Percentiles rank a stretch among this genome's conserved stretches.
These are phyloP conservation scores for Ophion ventricosus DNA, from an alignment of 2,888 invertebrate genomes.

Conservation along the genomic window DNA sequence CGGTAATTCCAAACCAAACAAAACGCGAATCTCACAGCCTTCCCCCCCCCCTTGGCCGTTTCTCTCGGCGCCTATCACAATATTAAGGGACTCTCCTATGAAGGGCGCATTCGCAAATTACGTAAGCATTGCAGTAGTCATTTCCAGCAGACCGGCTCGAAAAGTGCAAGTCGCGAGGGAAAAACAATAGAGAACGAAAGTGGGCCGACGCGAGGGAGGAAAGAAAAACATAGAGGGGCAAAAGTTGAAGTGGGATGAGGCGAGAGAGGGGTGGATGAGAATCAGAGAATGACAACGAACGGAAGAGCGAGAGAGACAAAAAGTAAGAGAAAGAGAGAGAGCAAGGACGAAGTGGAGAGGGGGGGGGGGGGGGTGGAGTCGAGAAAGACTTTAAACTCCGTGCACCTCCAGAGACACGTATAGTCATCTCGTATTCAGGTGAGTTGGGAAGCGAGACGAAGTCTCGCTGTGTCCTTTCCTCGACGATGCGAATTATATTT, in stretches of 20 bases:
- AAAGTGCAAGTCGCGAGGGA: conserved; percentile 6
- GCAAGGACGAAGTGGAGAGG: not conserved
- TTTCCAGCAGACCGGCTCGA: not conserved
- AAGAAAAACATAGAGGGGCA: not conserved
- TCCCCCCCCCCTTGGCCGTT: not conserved
- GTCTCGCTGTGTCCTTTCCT: conserved; percentile 20
- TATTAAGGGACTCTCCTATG: not conserved
- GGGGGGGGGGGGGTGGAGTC: not conserved
- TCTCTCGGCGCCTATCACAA: not conserved
- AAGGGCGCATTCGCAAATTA: conserved; percentile 21
- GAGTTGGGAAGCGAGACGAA: conserved; percentile 23
- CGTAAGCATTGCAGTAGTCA: conserved; percentile 19
- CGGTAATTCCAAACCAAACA: conserved; percentile 50
- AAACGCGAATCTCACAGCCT: conserved; percentile 63
- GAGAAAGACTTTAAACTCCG: conserved; percentile 44
- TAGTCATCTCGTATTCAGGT: conserved; percentile 41
- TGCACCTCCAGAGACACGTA: conserved; percentile 1
- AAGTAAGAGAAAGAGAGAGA: not conserved
- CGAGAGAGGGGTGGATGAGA: not conserved
- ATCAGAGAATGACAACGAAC: not conserved
- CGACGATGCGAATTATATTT: conserved; percentile 51
- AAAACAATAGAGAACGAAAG: not conserved
- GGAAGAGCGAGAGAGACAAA: not conserved
- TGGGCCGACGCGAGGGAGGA: not conserved
- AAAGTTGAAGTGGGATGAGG: conserved; percentile 1